These are phyloP conservation scores for Nudaria mundana DNA, from an alignment of 2,888 invertebrate genomes.

Conservation along the genomic window DNA sequence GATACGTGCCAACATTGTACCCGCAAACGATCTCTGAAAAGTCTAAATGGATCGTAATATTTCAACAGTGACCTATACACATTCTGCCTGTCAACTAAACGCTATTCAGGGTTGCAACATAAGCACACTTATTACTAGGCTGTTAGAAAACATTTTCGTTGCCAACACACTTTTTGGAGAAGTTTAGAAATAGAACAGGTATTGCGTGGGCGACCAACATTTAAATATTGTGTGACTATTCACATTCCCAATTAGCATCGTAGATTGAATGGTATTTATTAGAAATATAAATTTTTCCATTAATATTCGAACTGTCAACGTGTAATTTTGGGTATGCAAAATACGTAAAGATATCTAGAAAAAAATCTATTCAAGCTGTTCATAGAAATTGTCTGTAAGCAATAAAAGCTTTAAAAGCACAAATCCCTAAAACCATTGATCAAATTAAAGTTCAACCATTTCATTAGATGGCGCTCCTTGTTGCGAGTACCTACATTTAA, in stretches of 20 bases:
- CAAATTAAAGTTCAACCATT: conserved; percentile 23
- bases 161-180: conserved; percentile 13
- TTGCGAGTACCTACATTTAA: conserved; percentile 57
- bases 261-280: conserved; percentile 29
- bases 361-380: no score
- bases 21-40: conserved; percentile 31
- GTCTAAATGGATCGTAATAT: conserved; percentile 36
- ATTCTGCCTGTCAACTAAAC: conserved; percentile 32
- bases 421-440: no score
- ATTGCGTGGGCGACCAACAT: conserved; percentile 60
- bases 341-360: conserved; percentile 31
- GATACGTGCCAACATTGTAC: conserved; percentile 15
- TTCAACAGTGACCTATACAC: conserved; percentile 27
- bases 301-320: conserved; percentile 27
- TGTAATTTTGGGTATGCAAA: conserved; percentile 26
- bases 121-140: conserved; percentile 18
- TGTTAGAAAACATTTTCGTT: conserved; percentile 30
- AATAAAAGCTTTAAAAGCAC: no score
- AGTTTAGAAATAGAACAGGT: conserved; percentile 53
- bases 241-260: conserved; percentile 54
- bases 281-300: conserved; percentile 29
- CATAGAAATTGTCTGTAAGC: conserved; percentile 34
- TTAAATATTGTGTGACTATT: conserved; percentile 63
- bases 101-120: conserved; percentile 10
- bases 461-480: conserved; percentile 46